A percentile compares a stretch with the other conserved stretches of the same genome.
phyloP scores from a whole-genome alignment of 2,888 invertebrate species.

The Rapana venosa region DNA sequence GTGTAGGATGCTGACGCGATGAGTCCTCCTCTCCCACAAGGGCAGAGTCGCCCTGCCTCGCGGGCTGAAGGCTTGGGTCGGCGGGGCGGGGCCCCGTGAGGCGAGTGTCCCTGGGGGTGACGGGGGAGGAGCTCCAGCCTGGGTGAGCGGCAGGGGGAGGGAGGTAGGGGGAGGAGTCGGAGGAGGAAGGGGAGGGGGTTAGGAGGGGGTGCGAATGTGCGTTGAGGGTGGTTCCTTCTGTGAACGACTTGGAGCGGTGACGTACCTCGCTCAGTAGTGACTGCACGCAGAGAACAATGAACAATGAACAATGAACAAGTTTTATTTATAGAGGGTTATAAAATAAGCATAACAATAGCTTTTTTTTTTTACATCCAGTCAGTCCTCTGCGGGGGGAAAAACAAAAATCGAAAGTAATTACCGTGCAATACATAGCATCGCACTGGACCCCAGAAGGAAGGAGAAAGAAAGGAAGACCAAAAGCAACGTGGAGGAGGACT shows the following conservation, averaged over 20 bases:
- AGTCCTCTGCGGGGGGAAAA: too few relatives aligned
- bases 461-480: too few relatives aligned
- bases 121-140: conserved; percentile 5
- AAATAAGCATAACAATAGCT: too few relatives aligned
- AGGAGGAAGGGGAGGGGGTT: neutral
- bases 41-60: neutral
- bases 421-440: neutral
- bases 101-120: conserved; percentile 2
- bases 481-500: too few relatives aligned
- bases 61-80: neutral
- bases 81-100: neutral
- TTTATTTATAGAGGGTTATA: too few relatives aligned
- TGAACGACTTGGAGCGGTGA: conserved; percentile 36
- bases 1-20: neutral
- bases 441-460: too few relatives aligned
- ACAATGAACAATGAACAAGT: too few relatives aligned
- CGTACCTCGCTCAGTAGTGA: neutral
- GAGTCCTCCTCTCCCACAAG: neutral
- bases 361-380: too few relatives aligned
- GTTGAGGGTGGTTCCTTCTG: neutral
- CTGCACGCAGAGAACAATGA: conserved; percentile 12
- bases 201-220: neutral
- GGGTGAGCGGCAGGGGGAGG: neutral
- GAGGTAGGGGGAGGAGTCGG: neutral
- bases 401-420: neutral